Evolutionary conservation across 2,113 vertebrate species (phyloP).

Genomic region (crab-eating macaque (Macaca fascicularis)): DNA sequence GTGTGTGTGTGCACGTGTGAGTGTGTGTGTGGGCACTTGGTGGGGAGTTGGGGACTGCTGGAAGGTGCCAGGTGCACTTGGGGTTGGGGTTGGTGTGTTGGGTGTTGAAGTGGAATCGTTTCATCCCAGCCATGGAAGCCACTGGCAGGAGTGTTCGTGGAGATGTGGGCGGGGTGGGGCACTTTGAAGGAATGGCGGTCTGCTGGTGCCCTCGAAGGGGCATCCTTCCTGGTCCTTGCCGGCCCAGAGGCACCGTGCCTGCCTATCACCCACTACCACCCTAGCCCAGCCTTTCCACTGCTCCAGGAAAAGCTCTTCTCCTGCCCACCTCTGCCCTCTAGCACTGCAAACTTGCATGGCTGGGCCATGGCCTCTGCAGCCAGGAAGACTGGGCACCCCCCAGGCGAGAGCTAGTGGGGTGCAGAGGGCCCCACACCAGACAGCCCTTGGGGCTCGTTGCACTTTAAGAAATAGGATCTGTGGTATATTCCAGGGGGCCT

Average conservation of each 20-base stretch:
- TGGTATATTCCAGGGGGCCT: background rate
- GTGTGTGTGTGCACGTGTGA: rapidly evolving
- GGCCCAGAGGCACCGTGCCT: background rate
- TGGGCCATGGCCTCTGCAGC: background rate
- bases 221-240: background rate
- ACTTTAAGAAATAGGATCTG: slow-evolving; percentile 78
- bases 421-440: rapidly evolving
- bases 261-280: background rate
- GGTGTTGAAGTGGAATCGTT: background rate
- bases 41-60: background rate
- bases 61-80: background rate
- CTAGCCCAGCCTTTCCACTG: background rate
- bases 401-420: background rate
- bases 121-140: background rate
- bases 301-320: background rate
- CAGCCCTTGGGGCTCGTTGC: slow-evolving; percentile 66
- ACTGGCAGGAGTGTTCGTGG: background rate
- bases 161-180: background rate
- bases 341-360: background rate
- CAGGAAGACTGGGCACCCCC: background rate
- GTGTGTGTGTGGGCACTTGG: background rate
- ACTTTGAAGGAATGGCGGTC: rapidly evolving
- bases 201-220: rapidly evolving
- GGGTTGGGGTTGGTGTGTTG: background rate
- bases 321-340: background rate